phyloP scores from a whole-genome alignment of 2,797 vertebrate species.

The Hoplostethus atlanticus region DNA sequence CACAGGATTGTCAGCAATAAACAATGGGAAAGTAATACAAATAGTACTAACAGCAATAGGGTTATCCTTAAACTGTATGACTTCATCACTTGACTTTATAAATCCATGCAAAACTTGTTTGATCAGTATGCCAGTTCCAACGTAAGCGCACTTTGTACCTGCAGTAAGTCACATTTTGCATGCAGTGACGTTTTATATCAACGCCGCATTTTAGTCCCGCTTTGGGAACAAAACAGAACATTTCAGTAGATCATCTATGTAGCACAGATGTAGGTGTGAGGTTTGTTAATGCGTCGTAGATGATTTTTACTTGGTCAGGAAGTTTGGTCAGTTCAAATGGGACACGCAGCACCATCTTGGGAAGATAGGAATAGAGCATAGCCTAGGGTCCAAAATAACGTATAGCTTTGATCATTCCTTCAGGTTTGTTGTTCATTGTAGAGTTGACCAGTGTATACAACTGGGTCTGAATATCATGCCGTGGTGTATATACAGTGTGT shows the following conservation, averaged over 20 bases:
- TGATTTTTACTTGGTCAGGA: slow-evolving; percentile 3
- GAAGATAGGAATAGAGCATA: not conserved
- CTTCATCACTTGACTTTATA: not conserved
- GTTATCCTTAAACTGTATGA: slow-evolving; percentile 38
- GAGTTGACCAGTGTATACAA: not conserved
- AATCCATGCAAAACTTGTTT: slow-evolving; percentile 11
- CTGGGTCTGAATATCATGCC: slow-evolving; percentile 9
- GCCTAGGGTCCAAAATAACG: slow-evolving; percentile 24
- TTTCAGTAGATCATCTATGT: slow-evolving; percentile 9
- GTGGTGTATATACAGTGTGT: not conserved
- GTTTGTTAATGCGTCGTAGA: too few relatives aligned
- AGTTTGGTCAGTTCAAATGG: not conserved
- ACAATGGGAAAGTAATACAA: slow-evolving; percentile 24
- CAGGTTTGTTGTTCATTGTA: slow-evolving; percentile 15
- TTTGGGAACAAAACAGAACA: slow-evolving; percentile 10
- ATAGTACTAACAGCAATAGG: slow-evolving; percentile 62
- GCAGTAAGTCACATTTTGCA: slow-evolving; percentile 14
- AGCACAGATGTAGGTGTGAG: not conserved
- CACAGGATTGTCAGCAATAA: slow-evolving; percentile 55
- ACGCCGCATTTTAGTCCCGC: not conserved
- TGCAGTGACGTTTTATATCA: slow-evolving; percentile 23
- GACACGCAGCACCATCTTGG: not conserved
- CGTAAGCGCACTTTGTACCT: slow-evolving; percentile 27
- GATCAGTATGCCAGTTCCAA: slow-evolving; percentile 17
- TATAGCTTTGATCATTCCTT: slow-evolving; percentile 12